Evolutionary conservation across 2,113 vertebrate species (phyloP), one percentile per base, ranked within the genome.

Genomic region (Equus quagga): DNA sequence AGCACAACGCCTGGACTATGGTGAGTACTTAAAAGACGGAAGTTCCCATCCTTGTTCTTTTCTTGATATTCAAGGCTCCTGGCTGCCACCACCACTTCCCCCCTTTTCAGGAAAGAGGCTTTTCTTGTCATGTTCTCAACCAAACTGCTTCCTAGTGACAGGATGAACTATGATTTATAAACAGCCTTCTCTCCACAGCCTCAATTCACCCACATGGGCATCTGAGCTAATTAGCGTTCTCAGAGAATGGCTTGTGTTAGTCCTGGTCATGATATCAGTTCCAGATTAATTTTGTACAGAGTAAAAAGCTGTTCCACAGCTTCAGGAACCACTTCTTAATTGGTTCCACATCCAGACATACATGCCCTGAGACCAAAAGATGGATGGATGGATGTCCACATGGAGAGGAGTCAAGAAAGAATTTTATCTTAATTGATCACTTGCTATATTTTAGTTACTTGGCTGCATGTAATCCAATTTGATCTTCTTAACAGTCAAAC

Each of bases 141-240:
- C 58, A 88, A 23, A 58, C 58, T 41, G 26, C 36, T 9, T 1
- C 33, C 81, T 28, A 24, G 56, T 21, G 21, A 56, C 7, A 21
- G 36, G n/a, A 67, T 2, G 6, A 21, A 62, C 21, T 3, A 1
- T 4, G 24, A 19, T 6, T 44, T 46, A 7, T 0, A 44, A 26
- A n/a, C 15, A 41, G 21, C 0, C 31, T 67, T 49, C 28, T 44
- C 31, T 41, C 24, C 12, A 6, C 54, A 14, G 33, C 54, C 33
- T 51, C 51, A 18, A 0, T 36, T 82, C 65, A 13, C 14, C 8
- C 12, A 31, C 46, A 0, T 5, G 49, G 79, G 8, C 33, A n/a
- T 18, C 49, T n/a, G 73, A 31, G 24, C 56, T 28, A 24, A 51
- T 13, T 18, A 56, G 36, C 18, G 44, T 67, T 51, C 26, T 24